These are phyloP conservation scores for Mamestra brassicae DNA, from an alignment of 2,888 invertebrate genomes.

Conservation along the genomic window DNA sequence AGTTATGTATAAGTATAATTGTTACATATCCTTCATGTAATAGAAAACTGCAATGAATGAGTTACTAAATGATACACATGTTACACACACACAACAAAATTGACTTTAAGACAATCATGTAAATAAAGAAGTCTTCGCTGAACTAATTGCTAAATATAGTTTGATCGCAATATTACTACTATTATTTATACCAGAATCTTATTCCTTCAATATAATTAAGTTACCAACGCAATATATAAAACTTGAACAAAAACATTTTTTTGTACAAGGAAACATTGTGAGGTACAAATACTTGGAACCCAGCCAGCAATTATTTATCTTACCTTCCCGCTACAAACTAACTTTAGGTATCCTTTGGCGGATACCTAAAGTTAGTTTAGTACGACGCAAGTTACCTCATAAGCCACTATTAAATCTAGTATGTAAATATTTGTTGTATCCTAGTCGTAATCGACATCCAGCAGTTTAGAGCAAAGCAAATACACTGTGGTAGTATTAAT, in stretches of 20 bases:
- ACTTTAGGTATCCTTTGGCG: constrained; percentile 36
- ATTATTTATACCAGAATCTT: not conserved
- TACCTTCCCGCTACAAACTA: constrained; percentile 45
- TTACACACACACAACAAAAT: not conserved
- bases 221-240: constrained; percentile 23
- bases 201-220: constrained; percentile 34
- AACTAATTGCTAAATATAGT: not conserved
- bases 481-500: constrained; percentile 39
- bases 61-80: not conserved
- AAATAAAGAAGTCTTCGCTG: not conserved
- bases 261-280: constrained; percentile 22
- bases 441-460: constrained; percentile 51
- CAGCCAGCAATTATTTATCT: constrained; percentile 52
- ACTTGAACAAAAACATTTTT: constrained; percentile 16
- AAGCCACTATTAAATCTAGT: constrained; percentile 38
- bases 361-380: constrained; percentile 1
- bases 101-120: not conserved
- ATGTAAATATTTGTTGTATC: constrained; percentile 52
- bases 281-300: constrained; percentile 52
- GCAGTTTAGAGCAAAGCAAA: constrained; percentile 40
- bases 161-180: constrained; percentile 4
- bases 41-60: not conserved
- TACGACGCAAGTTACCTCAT: constrained; percentile 52
- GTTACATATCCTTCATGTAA: not conserved
- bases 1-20: too few species aligned